phyloP scores from a whole-genome alignment of 92 coral and sea anemone species.

The Pocillopora meandrina region DNA sequence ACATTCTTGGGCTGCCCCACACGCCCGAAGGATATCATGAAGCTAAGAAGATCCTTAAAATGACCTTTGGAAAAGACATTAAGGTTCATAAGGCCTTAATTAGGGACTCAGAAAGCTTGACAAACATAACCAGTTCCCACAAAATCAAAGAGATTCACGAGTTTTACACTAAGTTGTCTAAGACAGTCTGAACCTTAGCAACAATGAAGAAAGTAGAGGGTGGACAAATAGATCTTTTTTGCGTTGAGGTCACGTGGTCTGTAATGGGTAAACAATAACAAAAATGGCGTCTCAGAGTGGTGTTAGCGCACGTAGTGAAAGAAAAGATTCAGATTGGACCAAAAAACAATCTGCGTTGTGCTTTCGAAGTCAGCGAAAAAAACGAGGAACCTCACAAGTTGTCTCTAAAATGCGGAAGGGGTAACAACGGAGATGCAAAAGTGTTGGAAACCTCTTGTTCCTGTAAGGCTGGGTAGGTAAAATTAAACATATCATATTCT shows the following conservation, averaged over 20 bases:
- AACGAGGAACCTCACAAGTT: slow-evolving; percentile 10
- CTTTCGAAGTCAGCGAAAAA: slow-evolving; percentile 23
- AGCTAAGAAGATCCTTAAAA: too few relatives aligned
- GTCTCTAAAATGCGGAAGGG: slow-evolving; percentile 16
- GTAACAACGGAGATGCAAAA: slow-evolving; percentile 14
- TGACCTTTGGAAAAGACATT: too few relatives aligned
- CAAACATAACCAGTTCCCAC: too few relatives aligned
- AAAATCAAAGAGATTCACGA: too few relatives aligned
- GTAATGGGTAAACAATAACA: not conserved
- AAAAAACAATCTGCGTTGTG: slow-evolving; percentile 11
- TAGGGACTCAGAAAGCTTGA: too few relatives aligned
- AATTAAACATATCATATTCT: slow-evolving; percentile 11
- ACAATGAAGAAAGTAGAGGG: too few relatives aligned
- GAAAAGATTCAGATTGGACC: slow-evolving; percentile 23
- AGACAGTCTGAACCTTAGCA: too few relatives aligned
- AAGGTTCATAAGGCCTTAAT: too few relatives aligned
- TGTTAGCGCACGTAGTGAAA: not conserved
- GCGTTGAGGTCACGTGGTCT: not conserved
- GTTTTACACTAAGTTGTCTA: too few relatives aligned
- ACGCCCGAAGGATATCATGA: too few relatives aligned
- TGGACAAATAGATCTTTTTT: not conserved
- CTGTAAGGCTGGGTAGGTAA: slow-evolving; percentile 38
- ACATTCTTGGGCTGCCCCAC: too few relatives aligned
- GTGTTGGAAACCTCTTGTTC: slow-evolving; percentile 17
- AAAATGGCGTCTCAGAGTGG: slow-evolving; percentile 24